These are phyloP conservation scores for Meles meles DNA, from an alignment of 2,113 vertebrate species.

Conservation along the genomic window DNA sequence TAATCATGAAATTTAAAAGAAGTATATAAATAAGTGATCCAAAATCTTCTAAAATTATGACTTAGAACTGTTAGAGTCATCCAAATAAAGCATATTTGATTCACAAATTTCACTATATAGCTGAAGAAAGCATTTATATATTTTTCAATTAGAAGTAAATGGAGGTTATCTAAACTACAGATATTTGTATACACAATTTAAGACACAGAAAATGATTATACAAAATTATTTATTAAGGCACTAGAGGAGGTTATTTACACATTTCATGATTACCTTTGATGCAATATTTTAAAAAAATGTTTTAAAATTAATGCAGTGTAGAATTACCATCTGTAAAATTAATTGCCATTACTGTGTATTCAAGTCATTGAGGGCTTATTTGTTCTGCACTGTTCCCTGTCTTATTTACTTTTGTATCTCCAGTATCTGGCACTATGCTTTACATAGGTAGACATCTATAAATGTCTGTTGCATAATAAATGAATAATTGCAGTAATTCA, in stretches of 20 bases:
- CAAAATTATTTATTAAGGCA: neutral
- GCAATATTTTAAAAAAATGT: neutral
- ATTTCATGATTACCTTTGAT: neutral
- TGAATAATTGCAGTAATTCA: neutral
- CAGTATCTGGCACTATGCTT: neutral
- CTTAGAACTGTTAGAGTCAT: neutral
- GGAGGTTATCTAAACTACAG: neutral
- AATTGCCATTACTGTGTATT: neutral
- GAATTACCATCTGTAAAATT: neutral
- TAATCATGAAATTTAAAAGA: neutral
- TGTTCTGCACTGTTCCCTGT: neutral
- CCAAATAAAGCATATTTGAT: neutral
- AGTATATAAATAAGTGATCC: neutral
- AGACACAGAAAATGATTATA: neutral
- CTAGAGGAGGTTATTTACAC: neutral
- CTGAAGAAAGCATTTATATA: neutral
- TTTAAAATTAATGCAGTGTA: neutral
- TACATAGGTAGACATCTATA: neutral
- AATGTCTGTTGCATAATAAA: neutral
- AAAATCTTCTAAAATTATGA: neutral
- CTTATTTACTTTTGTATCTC: neutral
- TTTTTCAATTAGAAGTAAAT: slow-evolving; percentile 8
- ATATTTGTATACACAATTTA: neutral
- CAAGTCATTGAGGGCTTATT: neutral
- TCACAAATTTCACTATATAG: neutral